Evolutionary conservation across 2,113 vertebrate species (phyloP).

Genomic region (Nesospiza acunhae): DNA sequence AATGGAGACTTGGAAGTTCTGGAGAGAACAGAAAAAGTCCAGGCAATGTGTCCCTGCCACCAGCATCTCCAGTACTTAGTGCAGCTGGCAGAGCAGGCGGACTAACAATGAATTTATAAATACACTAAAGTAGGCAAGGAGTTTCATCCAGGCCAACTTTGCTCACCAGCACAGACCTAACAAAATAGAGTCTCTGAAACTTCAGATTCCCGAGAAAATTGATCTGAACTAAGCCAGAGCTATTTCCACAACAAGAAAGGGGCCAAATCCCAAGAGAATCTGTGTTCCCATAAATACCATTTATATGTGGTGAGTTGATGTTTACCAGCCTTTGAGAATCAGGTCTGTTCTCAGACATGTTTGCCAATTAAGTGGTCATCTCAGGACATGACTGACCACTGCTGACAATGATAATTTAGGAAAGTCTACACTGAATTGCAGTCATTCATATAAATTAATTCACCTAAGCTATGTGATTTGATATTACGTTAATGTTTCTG

Average conservation of each 20-base stretch:
- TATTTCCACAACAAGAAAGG: constrained; percentile 1
- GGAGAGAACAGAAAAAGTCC: not conserved
- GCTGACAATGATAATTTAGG: not conserved
- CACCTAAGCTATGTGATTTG: not conserved
- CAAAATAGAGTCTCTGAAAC: not conserved
- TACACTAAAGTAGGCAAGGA: not conserved
- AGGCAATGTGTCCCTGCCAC: not conserved
- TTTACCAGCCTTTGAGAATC: constrained; percentile 16
- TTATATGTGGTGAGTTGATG: not conserved
- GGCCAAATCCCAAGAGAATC: not conserved
- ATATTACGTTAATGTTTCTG: not conserved
- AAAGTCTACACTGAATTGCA: not conserved
- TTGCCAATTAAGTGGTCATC: not conserved
- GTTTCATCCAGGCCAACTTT: not conserved
- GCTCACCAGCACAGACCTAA: not conserved
- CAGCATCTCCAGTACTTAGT: not conserved
- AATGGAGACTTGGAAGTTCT: not conserved
- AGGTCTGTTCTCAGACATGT: constrained; percentile 19
- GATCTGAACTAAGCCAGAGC: constrained; percentile 7
- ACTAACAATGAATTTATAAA: not conserved
- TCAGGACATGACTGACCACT: constrained; percentile 17
- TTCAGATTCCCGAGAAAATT: constrained; percentile 6
- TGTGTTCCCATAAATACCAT: not conserved
- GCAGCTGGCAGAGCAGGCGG: not conserved
- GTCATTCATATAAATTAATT: not conserved